Evolutionary conservation across 2,888 invertebrate species (phyloP).

Genomic region (Syritta pipiens): DNA sequence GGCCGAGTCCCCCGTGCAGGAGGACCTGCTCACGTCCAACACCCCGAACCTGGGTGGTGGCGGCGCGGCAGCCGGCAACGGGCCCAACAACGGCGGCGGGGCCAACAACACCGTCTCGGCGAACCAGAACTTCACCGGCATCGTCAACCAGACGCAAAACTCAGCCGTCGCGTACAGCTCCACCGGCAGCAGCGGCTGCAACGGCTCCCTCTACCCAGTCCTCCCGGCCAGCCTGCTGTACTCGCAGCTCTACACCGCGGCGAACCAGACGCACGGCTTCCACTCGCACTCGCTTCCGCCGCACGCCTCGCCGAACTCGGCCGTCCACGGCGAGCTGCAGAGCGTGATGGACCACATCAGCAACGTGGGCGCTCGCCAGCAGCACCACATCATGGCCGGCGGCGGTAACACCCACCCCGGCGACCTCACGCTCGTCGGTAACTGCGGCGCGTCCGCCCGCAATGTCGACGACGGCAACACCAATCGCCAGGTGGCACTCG

Average conservation of each 20-base stretch:
- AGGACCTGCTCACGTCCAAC: constrained; percentile 85
- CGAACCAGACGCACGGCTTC: constrained; percentile 87
- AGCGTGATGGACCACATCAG: constrained; percentile 89
- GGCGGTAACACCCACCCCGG: constrained; percentile 76
- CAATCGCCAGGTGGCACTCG: constrained; percentile 78
- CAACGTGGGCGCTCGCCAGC: constrained; percentile 82
- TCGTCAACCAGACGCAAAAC: constrained; percentile 81
- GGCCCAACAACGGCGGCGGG: constrained; percentile 71
- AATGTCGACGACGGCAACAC: constrained; percentile 78
- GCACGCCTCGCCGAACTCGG: constrained; percentile 82
- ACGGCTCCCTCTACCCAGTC: constrained; percentile 88
- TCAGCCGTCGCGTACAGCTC: constrained; percentile 80
- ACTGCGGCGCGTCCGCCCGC: constrained; percentile 78
- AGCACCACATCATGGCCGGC: constrained; percentile 80
- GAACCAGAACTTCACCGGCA: constrained; percentile 80
- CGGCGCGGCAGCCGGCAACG: constrained; percentile 71
- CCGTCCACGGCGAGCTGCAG: constrained; percentile 85
- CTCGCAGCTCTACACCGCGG: constrained; percentile 90
- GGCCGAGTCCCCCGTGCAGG: constrained; percentile 90
- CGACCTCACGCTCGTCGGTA: constrained; percentile 78
- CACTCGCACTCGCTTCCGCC: constrained; percentile 85
- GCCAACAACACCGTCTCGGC: constrained; percentile 74
- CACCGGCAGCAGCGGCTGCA: constrained; percentile 81
- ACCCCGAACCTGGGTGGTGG: constrained; percentile 82
- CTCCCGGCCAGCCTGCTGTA: constrained; percentile 90